phyloP scores from a whole-genome alignment of 2,113 vertebrate genomes.

The Anhinga anhinga region DNA sequence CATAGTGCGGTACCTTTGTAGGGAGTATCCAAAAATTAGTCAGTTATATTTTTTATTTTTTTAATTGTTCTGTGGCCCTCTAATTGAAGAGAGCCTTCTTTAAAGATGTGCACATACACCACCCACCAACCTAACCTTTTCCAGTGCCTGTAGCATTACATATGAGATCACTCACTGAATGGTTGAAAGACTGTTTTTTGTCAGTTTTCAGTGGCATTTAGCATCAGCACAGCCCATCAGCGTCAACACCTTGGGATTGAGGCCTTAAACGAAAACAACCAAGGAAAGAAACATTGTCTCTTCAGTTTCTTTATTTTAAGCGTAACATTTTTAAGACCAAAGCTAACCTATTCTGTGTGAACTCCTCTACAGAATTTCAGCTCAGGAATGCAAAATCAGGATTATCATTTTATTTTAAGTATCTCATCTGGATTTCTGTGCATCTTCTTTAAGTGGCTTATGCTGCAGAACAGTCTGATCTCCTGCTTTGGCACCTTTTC shows the following conservation, averaged over 20 bases:
- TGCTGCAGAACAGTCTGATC: background rate
- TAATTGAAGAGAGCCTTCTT: background rate
- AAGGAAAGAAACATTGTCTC: background rate
- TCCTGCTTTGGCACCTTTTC: background rate
- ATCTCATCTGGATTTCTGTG: background rate
- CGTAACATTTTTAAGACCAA: background rate
- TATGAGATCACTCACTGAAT: background rate
- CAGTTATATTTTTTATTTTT: background rate
- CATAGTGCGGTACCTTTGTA: background rate
- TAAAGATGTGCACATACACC: background rate
- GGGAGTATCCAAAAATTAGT: background rate
- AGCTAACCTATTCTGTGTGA: conserved; percentile 14
- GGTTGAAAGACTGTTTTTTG: background rate
- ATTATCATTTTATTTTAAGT: background rate
- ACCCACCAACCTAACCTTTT: background rate
- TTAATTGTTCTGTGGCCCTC: background rate
- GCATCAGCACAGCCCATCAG: background rate
- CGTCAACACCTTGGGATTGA: background rate
- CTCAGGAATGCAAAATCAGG: background rate
- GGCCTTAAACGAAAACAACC: background rate
- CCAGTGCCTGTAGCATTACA: background rate
- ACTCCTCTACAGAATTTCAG: background rate
- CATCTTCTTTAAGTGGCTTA: background rate
- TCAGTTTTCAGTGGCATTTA: background rate
- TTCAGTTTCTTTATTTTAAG: background rate